Evolutionary conservation across 2,797 vertebrate genomes (phyloP).

Genomic region (Sebastes kiyomatsui): DNA sequence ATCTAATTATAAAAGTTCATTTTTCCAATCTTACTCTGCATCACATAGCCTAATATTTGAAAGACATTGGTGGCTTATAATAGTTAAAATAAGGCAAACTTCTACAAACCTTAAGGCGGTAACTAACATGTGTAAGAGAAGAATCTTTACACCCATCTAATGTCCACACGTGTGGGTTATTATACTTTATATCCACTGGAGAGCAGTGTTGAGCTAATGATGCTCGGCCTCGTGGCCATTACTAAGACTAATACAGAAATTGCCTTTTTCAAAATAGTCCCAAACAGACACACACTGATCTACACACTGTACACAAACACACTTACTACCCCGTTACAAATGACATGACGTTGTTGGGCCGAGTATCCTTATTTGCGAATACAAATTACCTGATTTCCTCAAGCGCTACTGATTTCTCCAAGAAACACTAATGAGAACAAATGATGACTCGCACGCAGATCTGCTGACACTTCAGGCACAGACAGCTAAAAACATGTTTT

Average conservation of each 20-base stretch:
- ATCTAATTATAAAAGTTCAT: background rate
- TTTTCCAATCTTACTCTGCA: background rate
- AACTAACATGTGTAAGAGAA: background rate
- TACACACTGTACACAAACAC: slow-evolving; percentile 25
- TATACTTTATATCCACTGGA: slow-evolving; percentile 62
- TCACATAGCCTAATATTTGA: background rate
- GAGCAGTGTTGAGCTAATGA: slow-evolving; percentile 78
- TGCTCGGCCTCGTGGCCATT: slow-evolving; percentile 46
- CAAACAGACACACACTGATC: slow-evolving; percentile 37
- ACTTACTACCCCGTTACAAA: slow-evolving; percentile 66
- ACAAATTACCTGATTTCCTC: slow-evolving; percentile 82
- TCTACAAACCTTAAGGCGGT: background rate
- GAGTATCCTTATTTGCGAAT: slow-evolving; percentile 76
- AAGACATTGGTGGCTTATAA: background rate
- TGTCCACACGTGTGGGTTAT: slow-evolving; percentile 2
- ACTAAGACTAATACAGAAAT: slow-evolving; percentile 56
- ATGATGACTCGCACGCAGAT: slow-evolving; percentile 75
- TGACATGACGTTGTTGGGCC: slow-evolving; percentile 51
- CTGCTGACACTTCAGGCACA: slow-evolving; percentile 79
- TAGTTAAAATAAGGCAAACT: background rate
- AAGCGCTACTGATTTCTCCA: slow-evolving; percentile 82
- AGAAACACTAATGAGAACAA: slow-evolving; percentile 85
- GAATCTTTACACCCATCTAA: background rate
- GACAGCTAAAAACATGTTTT: slow-evolving; percentile 73
- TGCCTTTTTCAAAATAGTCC: slow-evolving; percentile 58